Conservation (phyloP, 2,797 vertebrate genomes). For the Champsocephalus gunnari region DNA sequence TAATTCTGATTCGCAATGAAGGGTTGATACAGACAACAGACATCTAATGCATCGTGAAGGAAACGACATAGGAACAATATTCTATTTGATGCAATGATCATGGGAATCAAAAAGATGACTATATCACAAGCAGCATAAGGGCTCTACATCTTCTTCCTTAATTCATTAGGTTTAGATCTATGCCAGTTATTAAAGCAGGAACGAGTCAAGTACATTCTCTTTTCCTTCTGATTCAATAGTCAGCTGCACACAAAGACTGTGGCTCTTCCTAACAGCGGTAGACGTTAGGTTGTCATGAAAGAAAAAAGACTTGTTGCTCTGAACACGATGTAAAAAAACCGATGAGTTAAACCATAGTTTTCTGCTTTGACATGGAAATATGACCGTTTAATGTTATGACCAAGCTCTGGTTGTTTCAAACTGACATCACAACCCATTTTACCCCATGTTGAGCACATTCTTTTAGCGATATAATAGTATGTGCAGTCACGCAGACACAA, state of each 20-base stretch:
- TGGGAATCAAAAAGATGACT: conserved; percentile 1
- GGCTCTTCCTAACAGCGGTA: not conserved
- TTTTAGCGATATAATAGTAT: not conserved
- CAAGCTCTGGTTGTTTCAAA: conserved; percentile 20
- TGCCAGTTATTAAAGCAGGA: conserved; percentile 13
- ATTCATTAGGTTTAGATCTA: conserved; percentile 16
- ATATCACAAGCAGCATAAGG: not conserved
- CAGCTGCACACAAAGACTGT: not conserved
- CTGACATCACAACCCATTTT: conserved; percentile 4
- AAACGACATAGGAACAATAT: conserved; percentile 7
- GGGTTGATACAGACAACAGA: conserved; percentile 43
- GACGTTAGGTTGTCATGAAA: not conserved
- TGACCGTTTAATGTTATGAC: not conserved
- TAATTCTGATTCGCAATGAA: conserved; percentile 57
- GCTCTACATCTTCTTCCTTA: conserved; percentile 8
- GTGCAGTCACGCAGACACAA: not conserved
- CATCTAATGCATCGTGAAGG: conserved; percentile 15
- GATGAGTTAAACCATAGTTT: conserved; percentile 5
- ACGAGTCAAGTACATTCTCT: conserved; percentile 14
- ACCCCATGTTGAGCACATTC: not conserved
- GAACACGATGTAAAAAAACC: conserved; percentile 1
- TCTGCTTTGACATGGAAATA: conserved; percentile 1
- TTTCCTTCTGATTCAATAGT: conserved; percentile 20
- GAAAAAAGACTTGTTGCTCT: conserved; percentile 40
- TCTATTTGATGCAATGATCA: conserved; percentile 9